Conservation (phyloP, 2,888 invertebrate species). For the Yponomeuta evonymella region DNA sequence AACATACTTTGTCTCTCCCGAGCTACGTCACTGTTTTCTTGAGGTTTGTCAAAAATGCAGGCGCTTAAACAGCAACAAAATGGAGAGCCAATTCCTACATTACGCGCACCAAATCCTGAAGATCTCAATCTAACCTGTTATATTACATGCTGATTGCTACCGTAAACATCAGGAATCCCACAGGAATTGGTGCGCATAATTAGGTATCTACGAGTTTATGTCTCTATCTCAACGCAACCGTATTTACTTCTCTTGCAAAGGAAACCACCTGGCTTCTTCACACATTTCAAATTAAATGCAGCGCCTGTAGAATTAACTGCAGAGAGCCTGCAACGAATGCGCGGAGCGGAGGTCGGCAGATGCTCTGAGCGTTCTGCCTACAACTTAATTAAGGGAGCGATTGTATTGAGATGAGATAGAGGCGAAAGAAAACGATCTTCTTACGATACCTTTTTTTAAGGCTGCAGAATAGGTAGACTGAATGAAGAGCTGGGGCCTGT, state of each 20-base stretch:
- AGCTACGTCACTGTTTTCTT: too few species aligned
- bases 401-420: background rate
- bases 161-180: too few species aligned
- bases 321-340: background rate
- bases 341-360: background rate
- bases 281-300: background rate
- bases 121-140: too few species aligned
- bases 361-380: background rate
- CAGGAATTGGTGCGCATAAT: too few species aligned
- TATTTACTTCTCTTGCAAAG: background rate
- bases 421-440: background rate
- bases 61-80: too few species aligned
- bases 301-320: background rate
- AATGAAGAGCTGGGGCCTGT: background rate
- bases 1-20: too few species aligned
- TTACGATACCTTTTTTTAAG: background rate
- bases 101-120: too few species aligned
- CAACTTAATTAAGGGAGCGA: background rate
- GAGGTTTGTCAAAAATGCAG: too few species aligned
- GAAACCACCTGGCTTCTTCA: background rate
- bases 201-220: too few species aligned
- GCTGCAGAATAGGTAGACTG: background rate
- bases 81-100: too few species aligned
- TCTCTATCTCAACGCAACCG: too few species aligned
- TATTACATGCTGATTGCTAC: too few species aligned